Conservation (phyloP, 1,140 invertebrate species). For the Chymomyza costata region DNA sequence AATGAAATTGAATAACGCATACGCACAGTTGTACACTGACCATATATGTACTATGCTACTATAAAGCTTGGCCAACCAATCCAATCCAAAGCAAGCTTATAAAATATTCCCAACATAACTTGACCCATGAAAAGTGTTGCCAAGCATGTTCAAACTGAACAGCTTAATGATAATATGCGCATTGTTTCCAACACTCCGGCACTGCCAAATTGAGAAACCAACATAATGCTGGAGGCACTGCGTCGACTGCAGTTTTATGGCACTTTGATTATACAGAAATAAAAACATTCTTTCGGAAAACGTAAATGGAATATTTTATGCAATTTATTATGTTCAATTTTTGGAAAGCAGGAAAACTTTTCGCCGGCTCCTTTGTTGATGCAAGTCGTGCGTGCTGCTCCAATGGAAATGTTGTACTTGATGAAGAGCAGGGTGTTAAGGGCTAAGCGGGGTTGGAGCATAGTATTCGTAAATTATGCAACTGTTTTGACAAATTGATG, state of each 20-base stretch:
- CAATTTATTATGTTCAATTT: constrained; percentile 64
- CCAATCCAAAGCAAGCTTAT: too few relatives aligned
- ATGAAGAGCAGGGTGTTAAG: too few relatives aligned
- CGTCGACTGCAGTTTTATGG: constrained; percentile 54
- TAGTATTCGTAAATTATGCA: too few relatives aligned
- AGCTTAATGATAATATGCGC: constrained; percentile 53
- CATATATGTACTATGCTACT: too few relatives aligned
- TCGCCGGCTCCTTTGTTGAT: constrained; percentile 43
- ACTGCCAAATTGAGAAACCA: too few relatives aligned
- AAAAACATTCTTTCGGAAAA: constrained; percentile 45
- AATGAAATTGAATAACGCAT: too few relatives aligned
- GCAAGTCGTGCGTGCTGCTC: constrained; percentile 55
- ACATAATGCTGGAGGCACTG: too few relatives aligned
- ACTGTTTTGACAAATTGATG: too few relatives aligned
- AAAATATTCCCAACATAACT: constrained; percentile 59
- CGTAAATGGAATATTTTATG: constrained; percentile 73
- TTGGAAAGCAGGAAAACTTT: constrained; percentile 47
- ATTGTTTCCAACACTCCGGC: constrained; percentile 40
- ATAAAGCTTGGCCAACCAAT: too few relatives aligned
- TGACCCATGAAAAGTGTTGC: constrained; percentile 18
- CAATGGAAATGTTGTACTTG: constrained; percentile 8
- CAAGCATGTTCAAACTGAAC: constrained; percentile 15
- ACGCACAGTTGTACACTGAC: too few relatives aligned
- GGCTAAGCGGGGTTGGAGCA: too few relatives aligned
- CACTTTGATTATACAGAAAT: constrained; percentile 63